Conservation (phyloP, 2,113 vertebrate genomes). For the Cyanistes caeruleus region DNA sequence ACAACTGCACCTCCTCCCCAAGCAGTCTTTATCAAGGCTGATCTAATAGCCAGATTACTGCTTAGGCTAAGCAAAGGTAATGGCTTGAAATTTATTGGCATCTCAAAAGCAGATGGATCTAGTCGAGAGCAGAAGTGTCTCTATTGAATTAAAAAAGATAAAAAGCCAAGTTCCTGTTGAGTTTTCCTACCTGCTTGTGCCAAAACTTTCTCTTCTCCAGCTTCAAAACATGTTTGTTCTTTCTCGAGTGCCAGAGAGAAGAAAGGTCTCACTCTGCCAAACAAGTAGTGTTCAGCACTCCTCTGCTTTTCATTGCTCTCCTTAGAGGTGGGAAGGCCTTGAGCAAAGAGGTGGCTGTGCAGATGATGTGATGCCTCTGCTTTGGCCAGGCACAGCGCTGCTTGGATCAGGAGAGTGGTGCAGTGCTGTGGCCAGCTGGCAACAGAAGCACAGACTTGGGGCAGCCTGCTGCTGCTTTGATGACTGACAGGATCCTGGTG, state of each 20-base stretch:
- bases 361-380: background rate
- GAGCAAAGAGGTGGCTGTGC: background rate
- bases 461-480: background rate
- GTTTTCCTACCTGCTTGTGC: background rate
- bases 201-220: constrained; percentile 40
- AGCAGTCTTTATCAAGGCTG: background rate
- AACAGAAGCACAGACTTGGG: background rate
- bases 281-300: background rate
- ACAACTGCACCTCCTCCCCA: background rate
- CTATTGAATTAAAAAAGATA: constrained; percentile 37
- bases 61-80: constrained; percentile 4
- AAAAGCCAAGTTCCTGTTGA: constrained; percentile 39
- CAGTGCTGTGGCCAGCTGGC: fast-evolving
- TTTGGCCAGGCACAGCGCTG: background rate
- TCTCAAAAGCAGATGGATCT: background rate
- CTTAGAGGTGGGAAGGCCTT: background rate
- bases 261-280: background rate
- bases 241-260: background rate
- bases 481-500: background rate
- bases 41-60: constrained; percentile 5
- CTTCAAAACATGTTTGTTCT: constrained; percentile 51
- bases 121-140: background rate
- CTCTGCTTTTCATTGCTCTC: background rate
- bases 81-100: constrained; percentile 38
- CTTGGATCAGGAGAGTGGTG: fast-evolving